Percentiles rank a stretch among this genome's conserved stretches.
phyloP scores from a whole-genome alignment of 1,140 invertebrate genomes.

The Sarcophaga bullata region DNA sequence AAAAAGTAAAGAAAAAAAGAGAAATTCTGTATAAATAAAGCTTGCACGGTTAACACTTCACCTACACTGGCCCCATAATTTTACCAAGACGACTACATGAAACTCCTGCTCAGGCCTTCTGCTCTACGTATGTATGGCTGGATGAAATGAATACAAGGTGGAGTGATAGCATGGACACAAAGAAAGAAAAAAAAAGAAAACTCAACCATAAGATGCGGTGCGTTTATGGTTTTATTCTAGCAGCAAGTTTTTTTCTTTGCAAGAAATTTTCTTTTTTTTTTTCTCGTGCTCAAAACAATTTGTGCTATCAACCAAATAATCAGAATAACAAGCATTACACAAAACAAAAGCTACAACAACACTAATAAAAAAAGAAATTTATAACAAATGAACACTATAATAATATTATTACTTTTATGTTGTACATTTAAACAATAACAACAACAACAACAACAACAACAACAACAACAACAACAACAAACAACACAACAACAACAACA shows the following conservation, averaged over 20 bases:
- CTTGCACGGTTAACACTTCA: not conserved
- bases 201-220: not conserved
- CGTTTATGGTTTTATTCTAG: not conserved
- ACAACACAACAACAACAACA: not conserved
- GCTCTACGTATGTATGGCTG: not conserved
- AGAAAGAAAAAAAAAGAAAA: not conserved
- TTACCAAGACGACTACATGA: not conserved
- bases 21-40: not conserved
- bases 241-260: not conserved
- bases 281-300: not conserved
- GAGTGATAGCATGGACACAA: no score
- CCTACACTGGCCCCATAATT: not conserved
- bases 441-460: not conserved
- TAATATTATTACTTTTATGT: constrained; percentile 37
- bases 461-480: no score
- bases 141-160: not conserved
- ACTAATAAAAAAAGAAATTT: not conserved
- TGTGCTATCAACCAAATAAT: constrained; percentile 11
- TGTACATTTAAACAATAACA: constrained; percentile 29
- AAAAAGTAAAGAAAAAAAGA: no score
- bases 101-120: not conserved
- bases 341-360: not conserved
- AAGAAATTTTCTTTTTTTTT: no score
- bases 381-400: constrained; percentile 14
- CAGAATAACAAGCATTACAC: constrained; percentile 28